Percentiles rank a stretch among this genome's conserved stretches.
phyloP scores from a whole-genome alignment of 2,888 invertebrate genomes.

The Himalopsyche anomala region DNA sequence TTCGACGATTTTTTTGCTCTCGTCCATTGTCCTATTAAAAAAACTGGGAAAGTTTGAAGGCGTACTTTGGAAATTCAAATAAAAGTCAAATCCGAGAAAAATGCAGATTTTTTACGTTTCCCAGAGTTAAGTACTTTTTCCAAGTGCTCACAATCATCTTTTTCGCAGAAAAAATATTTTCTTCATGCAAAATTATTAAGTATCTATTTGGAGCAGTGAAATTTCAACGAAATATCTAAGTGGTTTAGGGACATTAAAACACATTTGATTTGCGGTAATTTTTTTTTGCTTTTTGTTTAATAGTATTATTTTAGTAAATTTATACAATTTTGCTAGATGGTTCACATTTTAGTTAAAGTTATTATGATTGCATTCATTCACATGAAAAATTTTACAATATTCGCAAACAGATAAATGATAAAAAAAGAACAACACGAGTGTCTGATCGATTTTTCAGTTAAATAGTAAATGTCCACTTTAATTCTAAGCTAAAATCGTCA shows the following conservation, averaged over 20 bases:
- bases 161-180: conserved; percentile 2
- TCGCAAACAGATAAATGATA: no score
- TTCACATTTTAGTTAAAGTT: no score
- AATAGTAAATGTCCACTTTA: no score
- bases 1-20: not conserved
- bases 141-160: conserved; percentile 26
- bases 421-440: no score
- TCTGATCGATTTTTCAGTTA: no score
- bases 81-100: conserved; percentile 37
- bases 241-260: not conserved
- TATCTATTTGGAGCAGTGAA: conserved; percentile 29
- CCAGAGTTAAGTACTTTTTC: conserved; percentile 3
- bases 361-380: no score
- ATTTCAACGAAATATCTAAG: not conserved
- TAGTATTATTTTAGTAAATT: no score
- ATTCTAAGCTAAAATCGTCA: no score
- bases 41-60: conserved; percentile 40
- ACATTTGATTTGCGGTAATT: no score
- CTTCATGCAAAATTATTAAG: conserved; percentile 4
- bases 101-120: conserved; percentile 36
- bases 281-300: no score
- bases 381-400: no score
- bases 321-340: no score
- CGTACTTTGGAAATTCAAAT: conserved; percentile 39
- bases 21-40: conserved; percentile 33